Evolutionary conservation across 2,113 vertebrate species (phyloP), one percentile per base, ranked within the genome.

Genomic region (Rhinogobius similis): DNA sequence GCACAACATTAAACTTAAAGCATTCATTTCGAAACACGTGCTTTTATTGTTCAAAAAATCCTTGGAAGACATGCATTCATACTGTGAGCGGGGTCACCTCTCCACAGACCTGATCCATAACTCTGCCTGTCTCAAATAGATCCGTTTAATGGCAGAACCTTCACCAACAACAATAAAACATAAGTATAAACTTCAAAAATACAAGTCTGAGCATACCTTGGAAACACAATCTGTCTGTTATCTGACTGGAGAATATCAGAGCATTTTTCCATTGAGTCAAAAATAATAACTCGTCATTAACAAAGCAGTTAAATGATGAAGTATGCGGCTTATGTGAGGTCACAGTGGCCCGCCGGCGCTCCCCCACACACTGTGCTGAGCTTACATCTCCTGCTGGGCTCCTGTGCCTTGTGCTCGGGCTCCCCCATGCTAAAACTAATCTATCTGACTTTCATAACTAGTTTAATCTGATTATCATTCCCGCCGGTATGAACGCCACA

Each of bases 401-500:
- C 77, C 66, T 56, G 78, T 81, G 66, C 78, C 76, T 85, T 87
- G 83, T 87, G 67, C 79, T 82, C 67, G 7, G 24, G 70, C 59
- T 70, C 65, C 62, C 58, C 53, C 1, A 29, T 67, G 32, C 80
- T 75, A 76, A 76, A 74, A 73, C 85, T 82, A 87, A 88, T 88
- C 75, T 73, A 65, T 75, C 76, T 85, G 76, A 88, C 86, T 86
- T 90, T 88, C 88, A 87, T 88, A 87, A 87, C 82, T 82, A 81
- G 70, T 65, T 66, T 88, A 90, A 89, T 87, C 77, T 85, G 77
- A 86, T 89, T 88, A 89, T 77, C 78, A 81, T 81, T 78, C 76
- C 73, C 52, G 58, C 36, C 50, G 75, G 65, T 85, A 77, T 73
- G 53, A 67, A 72, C 72, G 32, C 53, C 65, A 62, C 68, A 68